phyloP scores from a whole-genome alignment of 2,888 invertebrate species.

The Amiota minor region DNA sequence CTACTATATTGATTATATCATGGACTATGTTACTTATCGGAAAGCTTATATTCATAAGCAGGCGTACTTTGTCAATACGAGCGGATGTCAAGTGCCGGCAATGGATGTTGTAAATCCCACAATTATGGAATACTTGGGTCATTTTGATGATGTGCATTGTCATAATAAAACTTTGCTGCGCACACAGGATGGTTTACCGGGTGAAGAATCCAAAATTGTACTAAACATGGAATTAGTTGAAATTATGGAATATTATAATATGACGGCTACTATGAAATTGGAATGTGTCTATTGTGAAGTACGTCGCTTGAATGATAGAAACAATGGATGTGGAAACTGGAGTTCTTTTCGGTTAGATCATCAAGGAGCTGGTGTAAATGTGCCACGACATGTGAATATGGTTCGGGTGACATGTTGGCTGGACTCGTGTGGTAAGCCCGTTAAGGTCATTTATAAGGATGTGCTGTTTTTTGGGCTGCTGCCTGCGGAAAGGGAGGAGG shows the following conservation, averaged over 20 bases:
- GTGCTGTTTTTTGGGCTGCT: constrained; percentile 36
- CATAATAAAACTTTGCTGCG: neutral
- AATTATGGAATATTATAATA: constrained; percentile 34
- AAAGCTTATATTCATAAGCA: neutral
- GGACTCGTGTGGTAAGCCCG: too few relatives aligned
- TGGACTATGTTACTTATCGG: neutral
- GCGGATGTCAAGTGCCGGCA: neutral
- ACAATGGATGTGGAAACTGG: neutral
- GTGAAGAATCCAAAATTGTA: neutral
- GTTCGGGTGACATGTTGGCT: too few relatives aligned
- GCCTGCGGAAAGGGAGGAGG: neutral
- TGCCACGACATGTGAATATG: too few relatives aligned
- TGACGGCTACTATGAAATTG: constrained; percentile 26
- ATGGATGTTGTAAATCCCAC: neutral
- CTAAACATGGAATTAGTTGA: constrained; percentile 10
- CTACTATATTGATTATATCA: neutral
- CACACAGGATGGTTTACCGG: neutral
- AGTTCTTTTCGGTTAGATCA: too few relatives aligned
- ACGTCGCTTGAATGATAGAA: neutral
- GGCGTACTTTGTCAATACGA: neutral
- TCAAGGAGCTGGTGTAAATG: too few relatives aligned
- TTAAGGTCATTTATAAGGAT: constrained; percentile 32
- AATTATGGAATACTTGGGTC: neutral
- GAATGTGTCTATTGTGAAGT: constrained; percentile 10
- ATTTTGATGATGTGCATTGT: neutral